phyloP scores from a whole-genome alignment of 30 jellyfish, hydroid and myxozoan species.

The Haliclystus octoradiatus region DNA sequence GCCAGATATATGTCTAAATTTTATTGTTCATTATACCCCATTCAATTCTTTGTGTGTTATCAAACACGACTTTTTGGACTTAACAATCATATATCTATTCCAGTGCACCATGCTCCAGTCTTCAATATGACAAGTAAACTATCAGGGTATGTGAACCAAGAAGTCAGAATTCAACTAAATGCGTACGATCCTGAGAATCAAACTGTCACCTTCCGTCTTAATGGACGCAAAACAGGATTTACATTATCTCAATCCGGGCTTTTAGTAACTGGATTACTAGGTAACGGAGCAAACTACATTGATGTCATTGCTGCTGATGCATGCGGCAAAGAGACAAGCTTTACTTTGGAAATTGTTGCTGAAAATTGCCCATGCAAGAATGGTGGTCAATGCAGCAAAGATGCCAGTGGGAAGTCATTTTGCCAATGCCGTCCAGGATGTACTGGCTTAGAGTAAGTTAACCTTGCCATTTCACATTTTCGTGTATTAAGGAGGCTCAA shows the following conservation, averaged over 20 bases:
- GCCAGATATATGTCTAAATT: too few relatives aligned
- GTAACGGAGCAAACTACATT: constrained; percentile 5
- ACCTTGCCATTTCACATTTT: too few relatives aligned
- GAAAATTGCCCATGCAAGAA: constrained; percentile 33
- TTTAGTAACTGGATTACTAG: constrained; percentile 29
- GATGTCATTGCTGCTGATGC: constrained; percentile 30
- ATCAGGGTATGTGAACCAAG: constrained; percentile 26
- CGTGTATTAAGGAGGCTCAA: too few relatives aligned
- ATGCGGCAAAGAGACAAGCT: constrained; percentile 33
- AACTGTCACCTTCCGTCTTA: constrained; percentile 19
- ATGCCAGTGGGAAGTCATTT: background rate
- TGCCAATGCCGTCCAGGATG: background rate
- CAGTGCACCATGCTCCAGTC: constrained; percentile 47
- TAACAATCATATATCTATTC: background rate
- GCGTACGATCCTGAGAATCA: constrained; percentile 77
- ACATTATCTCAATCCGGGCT: constrained; percentile 31
- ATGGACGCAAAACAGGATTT: constrained; percentile 41
- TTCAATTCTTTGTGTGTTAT: too few relatives aligned
- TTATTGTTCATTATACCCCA: too few relatives aligned
- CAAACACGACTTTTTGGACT: too few relatives aligned
- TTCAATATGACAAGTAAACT: constrained; percentile 5
- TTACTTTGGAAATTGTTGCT: constrained; percentile 13
- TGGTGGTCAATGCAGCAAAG: background rate
- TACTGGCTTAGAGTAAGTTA: background rate
- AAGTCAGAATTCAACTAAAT: constrained; percentile 13